Evolutionary conservation across 1,140 invertebrate genomes (phyloP), one percentile per base, ranked within the genome.

Genomic region (Diabrotica undecimpunctata): DNA sequence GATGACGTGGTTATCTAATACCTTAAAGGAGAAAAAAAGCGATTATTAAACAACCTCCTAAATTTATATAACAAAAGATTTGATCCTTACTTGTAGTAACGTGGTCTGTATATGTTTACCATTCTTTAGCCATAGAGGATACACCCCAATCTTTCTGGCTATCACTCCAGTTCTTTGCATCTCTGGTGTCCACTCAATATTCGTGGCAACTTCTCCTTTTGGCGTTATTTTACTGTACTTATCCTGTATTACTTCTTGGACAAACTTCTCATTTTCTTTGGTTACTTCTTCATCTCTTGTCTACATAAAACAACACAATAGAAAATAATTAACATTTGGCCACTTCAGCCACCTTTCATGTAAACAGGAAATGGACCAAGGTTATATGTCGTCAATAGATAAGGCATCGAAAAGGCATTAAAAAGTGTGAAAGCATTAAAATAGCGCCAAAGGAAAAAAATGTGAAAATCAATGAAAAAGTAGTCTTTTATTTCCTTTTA

Each of bases 1-100:
- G 54, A 99, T 87, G 5, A 98, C 94, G 85, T 98, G 96, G 81
- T 98, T 98, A 77, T 99, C 97, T 35, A 93, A 81, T 12, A 98
- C 85, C 93, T 95, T 74, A 54, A 81, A 80, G 72, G 62, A 54
- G 68, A 73, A 72, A n/a, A n/a, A n/a, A n/a, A n/a, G n/a, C n/a
- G n/a, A 25, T 25, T 25, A 25, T 25, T 2, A 2, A 2, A 25
- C 25, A 25, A 4, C 25, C 25, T 25, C 25, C 1, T 25, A 25
- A 25, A 25, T 25, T 25, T 25, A 25, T 25, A 25, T 25, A 25
- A 25, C 25, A 25, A 25, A 25, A 25, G 25, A 25, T 25, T 25
- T 25, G 25, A 2, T 25, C 61, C 14, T 66, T 66, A 95, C 93
- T 82, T 98, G 95, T 62, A 98, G 77, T 66, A 98, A 75, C 11